Conservation (phyloP, 2,113 vertebrate genomes). For the Pavo muticus region DNA sequence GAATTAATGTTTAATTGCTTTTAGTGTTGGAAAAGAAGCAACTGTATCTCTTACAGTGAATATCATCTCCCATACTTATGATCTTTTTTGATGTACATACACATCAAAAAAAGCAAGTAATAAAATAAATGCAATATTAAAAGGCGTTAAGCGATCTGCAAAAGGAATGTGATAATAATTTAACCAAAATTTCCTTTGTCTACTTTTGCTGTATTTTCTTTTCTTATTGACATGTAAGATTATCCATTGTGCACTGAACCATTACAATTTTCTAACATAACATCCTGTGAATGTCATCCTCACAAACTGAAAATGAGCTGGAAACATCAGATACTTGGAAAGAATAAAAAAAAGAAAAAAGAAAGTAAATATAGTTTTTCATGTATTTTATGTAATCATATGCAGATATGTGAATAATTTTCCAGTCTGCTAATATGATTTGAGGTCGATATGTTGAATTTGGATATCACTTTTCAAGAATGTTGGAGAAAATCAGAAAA, state of each 20-base stretch:
- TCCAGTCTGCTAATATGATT: neutral
- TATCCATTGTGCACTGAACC: neutral
- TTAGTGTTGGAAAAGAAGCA: neutral
- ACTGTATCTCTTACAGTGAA: neutral
- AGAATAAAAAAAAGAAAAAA: neutral
- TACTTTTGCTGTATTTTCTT: neutral
- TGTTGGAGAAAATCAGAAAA: neutral
- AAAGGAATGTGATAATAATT: neutral
- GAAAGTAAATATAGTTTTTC: neutral
- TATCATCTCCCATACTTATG: neutral
- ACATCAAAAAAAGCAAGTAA: neutral
- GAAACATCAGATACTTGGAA: neutral
- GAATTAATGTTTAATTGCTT: neutral
- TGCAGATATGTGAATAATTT: neutral
- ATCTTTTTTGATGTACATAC: neutral
- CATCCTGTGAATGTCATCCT: neutral
- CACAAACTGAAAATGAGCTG: neutral
- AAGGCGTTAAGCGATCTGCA: neutral
- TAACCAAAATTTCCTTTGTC: neutral
- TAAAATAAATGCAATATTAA: neutral
- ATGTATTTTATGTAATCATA: neutral
- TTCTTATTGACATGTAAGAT: neutral
- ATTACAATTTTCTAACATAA: neutral
- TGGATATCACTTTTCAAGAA: neutral
- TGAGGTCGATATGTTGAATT: neutral